A percentile compares a stretch with the other conserved stretches of the same genome.
Conservation (phyloP, 2,888 invertebrate species). For the Tromatobia lineatoria region DNA sequence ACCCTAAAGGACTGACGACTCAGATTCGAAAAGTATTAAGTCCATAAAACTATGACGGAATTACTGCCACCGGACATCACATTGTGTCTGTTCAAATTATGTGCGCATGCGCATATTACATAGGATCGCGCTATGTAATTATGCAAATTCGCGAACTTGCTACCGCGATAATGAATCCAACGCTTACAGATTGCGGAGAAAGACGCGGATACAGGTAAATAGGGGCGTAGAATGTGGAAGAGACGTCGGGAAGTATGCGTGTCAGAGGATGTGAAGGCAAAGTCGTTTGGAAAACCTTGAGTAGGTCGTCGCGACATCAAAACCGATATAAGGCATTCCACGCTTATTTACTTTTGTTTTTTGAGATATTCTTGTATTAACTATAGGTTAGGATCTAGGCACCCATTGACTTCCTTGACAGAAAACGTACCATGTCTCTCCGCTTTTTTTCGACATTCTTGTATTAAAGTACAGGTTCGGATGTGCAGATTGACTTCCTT, state of each 20-base stretch:
- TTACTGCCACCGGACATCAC: slow-evolving; percentile 1
- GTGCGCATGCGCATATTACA: neutral
- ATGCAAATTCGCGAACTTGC: slow-evolving; percentile 59
- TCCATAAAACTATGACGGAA: neutral
- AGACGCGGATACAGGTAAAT: slow-evolving; percentile 13
- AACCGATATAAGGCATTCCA: slow-evolving; percentile 10
- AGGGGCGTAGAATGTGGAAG: slow-evolving; percentile 8
- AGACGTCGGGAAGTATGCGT: slow-evolving; percentile 38
- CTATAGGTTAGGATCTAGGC: neutral
- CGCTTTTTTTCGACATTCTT: neutral
- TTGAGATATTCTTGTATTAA: neutral
- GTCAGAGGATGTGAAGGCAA: slow-evolving; percentile 20
- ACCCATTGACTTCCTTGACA: neutral
- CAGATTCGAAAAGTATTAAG: neutral
- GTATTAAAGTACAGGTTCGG: neutral
- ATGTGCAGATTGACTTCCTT: neutral
- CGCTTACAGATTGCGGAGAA: slow-evolving; percentile 6
- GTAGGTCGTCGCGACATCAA: slow-evolving; percentile 50
- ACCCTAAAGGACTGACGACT: neutral
- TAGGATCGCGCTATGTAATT: slow-evolving; percentile 49
- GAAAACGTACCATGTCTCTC: no score
- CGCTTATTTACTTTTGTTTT: neutral
- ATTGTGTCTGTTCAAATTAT: neutral
- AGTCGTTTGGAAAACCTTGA: slow-evolving; percentile 45
- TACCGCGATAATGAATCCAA: slow-evolving; percentile 39